phyloP scores from a whole-genome alignment of 1,140 invertebrate genomes.

The Anadara kagoshimensis region DNA sequence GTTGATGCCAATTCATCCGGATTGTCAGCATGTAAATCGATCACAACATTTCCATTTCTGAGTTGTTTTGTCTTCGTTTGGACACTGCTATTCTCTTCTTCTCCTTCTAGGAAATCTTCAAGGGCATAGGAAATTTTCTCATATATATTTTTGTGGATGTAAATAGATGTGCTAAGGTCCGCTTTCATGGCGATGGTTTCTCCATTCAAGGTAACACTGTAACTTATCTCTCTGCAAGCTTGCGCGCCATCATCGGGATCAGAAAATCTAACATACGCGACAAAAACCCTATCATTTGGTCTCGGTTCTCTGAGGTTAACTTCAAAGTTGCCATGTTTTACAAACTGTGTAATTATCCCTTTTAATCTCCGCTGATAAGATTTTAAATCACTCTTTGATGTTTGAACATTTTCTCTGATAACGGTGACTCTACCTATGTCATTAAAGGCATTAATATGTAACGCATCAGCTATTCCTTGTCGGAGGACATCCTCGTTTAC shows the following conservation, averaged over 20 bases:
- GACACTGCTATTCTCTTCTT: conserved; percentile 17
- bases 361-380: conserved; percentile 10
- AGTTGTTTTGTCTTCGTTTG: conserved; percentile 14
- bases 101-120: conserved; percentile 17
- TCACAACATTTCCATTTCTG: conserved; percentile 31
- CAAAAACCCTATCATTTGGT: conserved; percentile 7
- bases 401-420: conserved; percentile 23
- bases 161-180: conserved; percentile 37
- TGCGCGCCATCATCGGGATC: conserved; percentile 46
- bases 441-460: conserved; percentile 3
- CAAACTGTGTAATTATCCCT: conserved; percentile 7
- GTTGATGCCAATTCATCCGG: conserved; percentile 31
- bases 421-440: conserved; percentile 29
- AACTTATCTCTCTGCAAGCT: conserved; percentile 27
- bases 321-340: conserved; percentile 19
- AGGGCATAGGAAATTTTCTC: conserved; percentile 33
- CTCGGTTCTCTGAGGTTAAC: conserved; percentile 31
- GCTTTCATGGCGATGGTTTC: conserved; percentile 34
- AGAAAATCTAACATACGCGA: conserved; percentile 47
- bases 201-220: conserved; percentile 7
- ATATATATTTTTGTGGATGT: conserved; percentile 36
- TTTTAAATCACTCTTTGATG: neutral
- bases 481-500: conserved; percentile 43
- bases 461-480: conserved; percentile 21
- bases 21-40: conserved; percentile 46